Base-by-base conservation (phyloP, 2,797 vertebrate species). In the Clamator glandarius region DNA sequence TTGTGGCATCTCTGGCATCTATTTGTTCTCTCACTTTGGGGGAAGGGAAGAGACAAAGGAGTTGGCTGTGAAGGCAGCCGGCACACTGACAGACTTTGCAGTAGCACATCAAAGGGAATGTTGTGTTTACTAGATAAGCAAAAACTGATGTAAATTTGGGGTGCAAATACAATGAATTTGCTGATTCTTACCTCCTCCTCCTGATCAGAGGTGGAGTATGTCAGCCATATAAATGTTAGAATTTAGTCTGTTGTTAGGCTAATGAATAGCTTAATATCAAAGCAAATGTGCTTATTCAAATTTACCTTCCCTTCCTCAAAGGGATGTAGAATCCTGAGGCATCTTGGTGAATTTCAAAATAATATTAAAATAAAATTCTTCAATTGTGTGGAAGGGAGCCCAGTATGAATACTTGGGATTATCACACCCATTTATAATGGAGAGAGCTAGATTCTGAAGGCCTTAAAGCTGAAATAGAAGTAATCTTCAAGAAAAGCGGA, bases 1-100 rank as follows among this genome's bases (percentile, higher is more conserved):
- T 91, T 92, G 87, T 96, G 96, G 95, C 91, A 96, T 95, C 89
- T 96, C 90, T 77, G 93, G 96, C 91, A 97, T 97, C 94, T 92
- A 84, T 96, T 97, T 97, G 92, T 97, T 96, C 94, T 74, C 67
- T 93, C 69, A 46, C 83, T 93, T 96, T 95, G 96, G 94, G 95
- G 96, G 92, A 96, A 95, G 92, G 92, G 92, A 92, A 48, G 39
- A 94, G 83, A 96, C 96, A 97, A 97, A 97, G 85, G 86, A 79
- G 62, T 95, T 95, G 94, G 95, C 94, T 96, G 90, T 92, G 92
- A 95, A 95, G 92, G 88, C 85, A 67, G 82, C 75, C 78, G 90
- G 75, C 63, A 86, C n/a, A n/a, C 62, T 87, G 79, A 54, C 50
- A 73, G 74, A 59, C 90, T 92, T 91, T 90, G 77, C 84, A 79